Evolutionary conservation across 2,888 invertebrate genomes (phyloP).

Genomic region (Drosophila austrosaltans): DNA sequence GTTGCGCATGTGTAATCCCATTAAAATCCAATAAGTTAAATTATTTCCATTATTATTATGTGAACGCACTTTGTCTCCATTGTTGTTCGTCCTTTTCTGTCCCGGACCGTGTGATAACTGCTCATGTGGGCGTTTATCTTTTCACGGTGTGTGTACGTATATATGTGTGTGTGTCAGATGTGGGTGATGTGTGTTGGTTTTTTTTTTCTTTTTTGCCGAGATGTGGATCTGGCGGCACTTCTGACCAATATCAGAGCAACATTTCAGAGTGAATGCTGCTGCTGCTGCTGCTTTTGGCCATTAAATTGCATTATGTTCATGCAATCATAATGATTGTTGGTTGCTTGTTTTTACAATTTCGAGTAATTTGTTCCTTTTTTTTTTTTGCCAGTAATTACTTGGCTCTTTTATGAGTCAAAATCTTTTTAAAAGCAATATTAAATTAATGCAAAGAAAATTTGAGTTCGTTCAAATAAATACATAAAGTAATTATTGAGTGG

Average conservation of each 20-base stretch:
- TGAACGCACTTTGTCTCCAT: constrained; percentile 63
- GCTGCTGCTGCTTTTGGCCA: constrained; percentile 44
- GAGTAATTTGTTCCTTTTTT: neutral
- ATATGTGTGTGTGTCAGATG: neutral
- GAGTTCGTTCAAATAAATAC: too few relatives aligned
- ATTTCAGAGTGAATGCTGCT: constrained; percentile 59
- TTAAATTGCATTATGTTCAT: constrained; percentile 72
- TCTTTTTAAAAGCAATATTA: neutral
- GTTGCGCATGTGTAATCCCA: constrained; percentile 80
- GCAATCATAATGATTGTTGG: constrained; percentile 26
- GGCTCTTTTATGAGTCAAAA: neutral
- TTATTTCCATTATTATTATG: constrained; percentile 80
- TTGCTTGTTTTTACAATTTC: constrained; percentile 8
- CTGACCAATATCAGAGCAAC: constrained; percentile 77
- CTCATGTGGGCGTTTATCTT: constrained; percentile 65
- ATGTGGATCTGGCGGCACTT: constrained; percentile 55
- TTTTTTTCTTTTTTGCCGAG: constrained; percentile 40
- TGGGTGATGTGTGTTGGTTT: constrained; percentile 23
- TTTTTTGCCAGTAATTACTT: neutral
- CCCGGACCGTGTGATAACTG: constrained; percentile 50
- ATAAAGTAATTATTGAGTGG: neutral
- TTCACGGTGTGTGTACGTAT: constrained; percentile 14
- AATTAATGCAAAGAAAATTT: neutral
- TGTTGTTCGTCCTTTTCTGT: constrained; percentile 33
- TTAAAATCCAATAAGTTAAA: constrained; percentile 82